Conservation (phyloP, 2,113 vertebrate genomes). For the Lampris incognitus region DNA sequence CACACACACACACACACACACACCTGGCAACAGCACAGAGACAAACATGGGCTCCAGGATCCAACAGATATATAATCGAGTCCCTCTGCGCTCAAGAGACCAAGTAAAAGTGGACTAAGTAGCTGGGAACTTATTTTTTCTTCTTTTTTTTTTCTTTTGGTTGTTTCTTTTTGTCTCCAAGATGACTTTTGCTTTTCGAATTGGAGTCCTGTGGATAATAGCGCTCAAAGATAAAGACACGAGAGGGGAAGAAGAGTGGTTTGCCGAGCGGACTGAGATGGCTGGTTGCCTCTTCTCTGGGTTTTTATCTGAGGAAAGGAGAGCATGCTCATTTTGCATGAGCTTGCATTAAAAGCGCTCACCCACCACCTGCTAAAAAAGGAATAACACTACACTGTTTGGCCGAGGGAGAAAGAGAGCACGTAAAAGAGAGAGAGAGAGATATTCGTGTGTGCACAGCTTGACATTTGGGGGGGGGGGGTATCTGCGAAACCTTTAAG, state of each 20-base stretch:
- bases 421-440: not conserved
- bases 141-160: not conserved
- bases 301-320: not conserved
- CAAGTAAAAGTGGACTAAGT: not conserved
- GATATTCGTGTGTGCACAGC: not conserved
- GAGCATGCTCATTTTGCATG: slow-evolving; percentile 4
- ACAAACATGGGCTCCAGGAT: not conserved
- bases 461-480: slow-evolving; percentile 7
- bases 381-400: not conserved
- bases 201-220: not conserved
- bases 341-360: slow-evolving; percentile 7
- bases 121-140: slow-evolving; percentile 11
- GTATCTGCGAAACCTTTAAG: not conserved
- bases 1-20: not conserved
- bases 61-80: not conserved
- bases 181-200: not conserved
- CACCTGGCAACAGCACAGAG: not conserved
- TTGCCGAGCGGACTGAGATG: not conserved
- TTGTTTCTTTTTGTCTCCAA: no score
- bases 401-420: slow-evolving; percentile 1
- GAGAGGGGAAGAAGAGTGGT: not conserved
- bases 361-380: slow-evolving; percentile 22
- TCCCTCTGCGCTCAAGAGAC: not conserved
- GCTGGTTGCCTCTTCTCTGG: slow-evolving; percentile 1
- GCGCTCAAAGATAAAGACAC: no score